These are phyloP conservation scores for Cyanocitta stelleri DNA, from an alignment of 2,113 vertebrate genomes.

Conservation along the genomic window DNA sequence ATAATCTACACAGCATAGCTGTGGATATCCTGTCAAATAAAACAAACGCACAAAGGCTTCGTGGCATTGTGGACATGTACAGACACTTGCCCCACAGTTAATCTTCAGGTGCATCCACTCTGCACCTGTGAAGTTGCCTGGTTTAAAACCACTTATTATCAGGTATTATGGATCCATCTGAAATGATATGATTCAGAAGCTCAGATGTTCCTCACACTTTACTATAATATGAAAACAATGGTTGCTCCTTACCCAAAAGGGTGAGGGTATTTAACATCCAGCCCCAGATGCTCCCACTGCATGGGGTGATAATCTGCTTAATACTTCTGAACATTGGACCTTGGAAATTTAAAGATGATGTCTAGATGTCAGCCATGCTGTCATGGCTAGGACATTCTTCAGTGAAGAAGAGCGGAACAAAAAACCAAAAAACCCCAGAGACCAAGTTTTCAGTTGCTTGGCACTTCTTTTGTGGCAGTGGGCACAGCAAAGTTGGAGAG, in stretches of 20 bases:
- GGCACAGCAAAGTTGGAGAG: neutral
- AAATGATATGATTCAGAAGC: neutral
- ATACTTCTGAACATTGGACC: neutral
- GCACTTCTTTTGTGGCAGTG: neutral
- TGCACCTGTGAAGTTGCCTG: neutral
- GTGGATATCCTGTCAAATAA: neutral
- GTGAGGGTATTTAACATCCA: neutral
- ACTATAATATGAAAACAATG: neutral
- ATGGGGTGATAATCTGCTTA: neutral
- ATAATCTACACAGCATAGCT: neutral
- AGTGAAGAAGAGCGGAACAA: neutral
- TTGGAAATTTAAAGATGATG: neutral
- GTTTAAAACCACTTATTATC: neutral
- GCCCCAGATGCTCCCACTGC: neutral
- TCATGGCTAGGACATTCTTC: neutral
- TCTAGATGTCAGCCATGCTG: neutral
- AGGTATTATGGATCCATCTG: accelerated
- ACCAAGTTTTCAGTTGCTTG: neutral
- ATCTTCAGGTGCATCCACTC: neutral
- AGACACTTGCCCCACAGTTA: neutral
- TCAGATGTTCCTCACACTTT: neutral
- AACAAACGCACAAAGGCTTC: neutral
- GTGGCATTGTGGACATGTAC: accelerated
- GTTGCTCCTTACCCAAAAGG: neutral
- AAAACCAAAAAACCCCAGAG: neutral